Base-by-base conservation (phyloP, 2,113 vertebrate genomes). In the Tyto alba region DNA sequence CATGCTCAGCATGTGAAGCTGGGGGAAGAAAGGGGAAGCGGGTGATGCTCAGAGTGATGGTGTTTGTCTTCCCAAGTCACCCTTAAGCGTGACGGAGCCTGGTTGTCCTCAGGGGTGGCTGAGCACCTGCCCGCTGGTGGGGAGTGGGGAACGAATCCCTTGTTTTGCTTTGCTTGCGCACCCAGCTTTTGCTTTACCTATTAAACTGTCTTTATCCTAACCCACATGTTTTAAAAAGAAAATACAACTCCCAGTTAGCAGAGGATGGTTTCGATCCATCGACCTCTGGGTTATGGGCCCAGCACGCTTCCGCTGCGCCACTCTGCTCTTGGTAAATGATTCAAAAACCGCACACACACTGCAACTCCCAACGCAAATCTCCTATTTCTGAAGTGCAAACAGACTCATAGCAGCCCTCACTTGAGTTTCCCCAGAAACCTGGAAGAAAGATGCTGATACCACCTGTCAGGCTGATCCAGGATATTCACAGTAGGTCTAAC, bases 241-340 rank as follows among this genome's bases (percentile, higher is more conserved):
- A 47, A 47, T 10, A 47, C n/a, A n/a, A n/a, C 5, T 47, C 9
- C 45, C 20, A 47, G 21, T 21, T 34, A 92, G 89, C 96, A 95
- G 93, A 93, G 73, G 91, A 80, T 77, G 78, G 74, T 91, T 95
- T 94, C 63, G 50, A 80, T 85, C 87, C 89, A 82, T 93, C 77
- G 48, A 87, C 66, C 71, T 91, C 93, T 85, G 93, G 82, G 78
- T 95, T 94, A 96, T 59, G 78, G 93, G 90, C 85, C 88, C 95
- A 96, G 78, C 91, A 88, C 67, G 36, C 94, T 96, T 30, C 94
- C 79, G 41, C 95, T 93, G 93, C 76, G 50, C 94, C 95, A 90
- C 93, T 90, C 88, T 93, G 85, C 91, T 71, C 10, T 47, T 20
- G 8, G 4, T 11, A 47, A 5, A 21, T 21, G 20, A 47, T 20